These are phyloP conservation scores for Zaprionus ornatus DNA, from an alignment of 1,140 invertebrate species.

Conservation along the genomic window DNA sequence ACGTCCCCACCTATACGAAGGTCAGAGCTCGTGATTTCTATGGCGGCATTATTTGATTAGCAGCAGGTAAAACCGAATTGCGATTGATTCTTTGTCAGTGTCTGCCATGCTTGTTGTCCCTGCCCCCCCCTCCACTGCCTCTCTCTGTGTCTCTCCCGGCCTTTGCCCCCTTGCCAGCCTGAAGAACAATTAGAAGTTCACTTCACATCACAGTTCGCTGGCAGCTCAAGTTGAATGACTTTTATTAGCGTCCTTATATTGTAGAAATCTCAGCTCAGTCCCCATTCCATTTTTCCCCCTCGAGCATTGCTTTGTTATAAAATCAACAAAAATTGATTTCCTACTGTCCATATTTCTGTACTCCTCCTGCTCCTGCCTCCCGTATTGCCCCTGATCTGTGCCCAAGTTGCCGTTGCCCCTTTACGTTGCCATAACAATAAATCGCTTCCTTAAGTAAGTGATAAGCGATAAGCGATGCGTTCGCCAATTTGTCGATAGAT, in stretches of 20 bases:
- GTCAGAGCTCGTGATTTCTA: conserved; percentile 35
- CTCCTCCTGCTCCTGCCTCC: not conserved
- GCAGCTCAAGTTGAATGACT: conserved; percentile 43
- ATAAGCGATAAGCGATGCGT: conserved; percentile 8
- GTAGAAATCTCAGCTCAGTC: not conserved
- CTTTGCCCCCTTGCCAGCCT: not conserved
- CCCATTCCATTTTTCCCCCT: not conserved
- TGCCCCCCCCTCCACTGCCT: not conserved
- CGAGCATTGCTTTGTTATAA: conserved; percentile 25
- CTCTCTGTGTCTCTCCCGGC: not conserved
- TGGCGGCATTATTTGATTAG: conserved; percentile 61
- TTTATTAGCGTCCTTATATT: conserved; percentile 11
- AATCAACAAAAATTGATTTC: conserved; percentile 42
- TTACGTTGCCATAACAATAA: conserved; percentile 21
- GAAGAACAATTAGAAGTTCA: conserved; percentile 49
- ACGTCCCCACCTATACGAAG: not conserved
- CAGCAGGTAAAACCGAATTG: conserved; percentile 10
- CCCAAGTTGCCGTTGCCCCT: not conserved
- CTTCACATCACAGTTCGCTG: conserved; percentile 18
- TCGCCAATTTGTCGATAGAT: conserved; percentile 1
- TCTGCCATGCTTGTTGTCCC: not conserved
- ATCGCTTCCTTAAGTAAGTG: not conserved
- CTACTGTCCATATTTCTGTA: conserved; percentile 18
- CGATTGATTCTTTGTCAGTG: conserved; percentile 51
- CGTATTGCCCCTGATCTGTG: not conserved